phyloP scores from a whole-genome alignment of 2,888 invertebrate genomes.

The Amiota communis region DNA sequence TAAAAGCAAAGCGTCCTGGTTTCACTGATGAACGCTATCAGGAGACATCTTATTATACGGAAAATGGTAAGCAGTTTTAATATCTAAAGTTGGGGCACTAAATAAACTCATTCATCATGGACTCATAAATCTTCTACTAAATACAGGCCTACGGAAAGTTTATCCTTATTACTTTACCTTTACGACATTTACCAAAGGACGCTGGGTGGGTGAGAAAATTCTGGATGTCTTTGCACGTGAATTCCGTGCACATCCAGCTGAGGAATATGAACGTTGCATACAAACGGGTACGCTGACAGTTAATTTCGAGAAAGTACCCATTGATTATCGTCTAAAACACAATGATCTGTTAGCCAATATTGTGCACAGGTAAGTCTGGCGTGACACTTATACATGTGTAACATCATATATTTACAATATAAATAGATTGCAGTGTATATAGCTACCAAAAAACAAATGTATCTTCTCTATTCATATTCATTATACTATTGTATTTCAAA shows the following conservation, averaged over 20 bases:
- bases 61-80: slow-evolving; percentile 85
- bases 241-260: slow-evolving; percentile 92
- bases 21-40: slow-evolving; percentile 94
- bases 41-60: slow-evolving; percentile 95
- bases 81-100: not conserved
- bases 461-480: not conserved
- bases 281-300: slow-evolving; percentile 92
- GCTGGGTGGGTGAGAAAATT: slow-evolving; percentile 94
- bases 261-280: slow-evolving; percentile 92
- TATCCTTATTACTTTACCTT: slow-evolving; percentile 97
- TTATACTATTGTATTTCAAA: not conserved
- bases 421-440: not conserved
- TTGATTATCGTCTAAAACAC: slow-evolving; percentile 92
- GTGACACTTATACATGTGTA: not conserved
- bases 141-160: slow-evolving; percentile 87
- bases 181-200: slow-evolving; percentile 93
- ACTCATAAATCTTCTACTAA: not conserved
- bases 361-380: slow-evolving; percentile 84
- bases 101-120: not conserved
- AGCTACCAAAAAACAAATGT: not conserved
- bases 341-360: slow-evolving; percentile 93
- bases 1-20: slow-evolving; percentile 92
- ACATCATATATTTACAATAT: slow-evolving; percentile 13
- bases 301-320: slow-evolving; percentile 91
- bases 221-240: slow-evolving; percentile 93